A percentile compares a stretch with the other conserved stretches of the same genome.
These are phyloP conservation scores for Apis florea DNA, from an alignment of 1,140 invertebrate genomes.

Conservation along the genomic window DNA sequence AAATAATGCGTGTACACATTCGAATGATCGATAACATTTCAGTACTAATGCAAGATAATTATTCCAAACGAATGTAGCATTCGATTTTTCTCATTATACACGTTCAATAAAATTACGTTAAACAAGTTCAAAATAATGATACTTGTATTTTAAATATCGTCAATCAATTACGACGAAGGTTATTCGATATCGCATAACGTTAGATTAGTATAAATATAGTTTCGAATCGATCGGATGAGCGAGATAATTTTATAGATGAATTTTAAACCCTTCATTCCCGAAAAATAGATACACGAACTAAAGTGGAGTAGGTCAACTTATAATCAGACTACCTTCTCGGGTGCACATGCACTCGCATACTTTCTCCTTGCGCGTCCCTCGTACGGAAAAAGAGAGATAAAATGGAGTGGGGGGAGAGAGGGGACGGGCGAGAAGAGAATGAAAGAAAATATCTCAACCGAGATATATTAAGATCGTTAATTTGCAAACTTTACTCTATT, in stretches of 20 bases:
- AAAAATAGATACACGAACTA: constrained; percentile 42
- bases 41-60: neutral
- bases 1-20: neutral
- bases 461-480: neutral
- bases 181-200: constrained; percentile 25
- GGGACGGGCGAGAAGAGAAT: neutral
- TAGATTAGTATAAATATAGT: constrained; percentile 28
- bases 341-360: constrained; percentile 34
- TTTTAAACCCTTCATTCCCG: constrained; percentile 17
- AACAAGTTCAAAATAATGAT: neutral
- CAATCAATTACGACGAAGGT: constrained; percentile 36
- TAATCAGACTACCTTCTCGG: constrained; percentile 54
- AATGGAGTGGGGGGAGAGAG: no score
- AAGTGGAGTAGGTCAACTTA: constrained; percentile 63
- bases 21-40: neutral
- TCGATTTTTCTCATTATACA: constrained; percentile 27
- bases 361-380: constrained; percentile 41
- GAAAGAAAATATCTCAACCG: neutral
- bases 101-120: constrained; percentile 30
- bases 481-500: neutral
- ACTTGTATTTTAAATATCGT: constrained; percentile 33
- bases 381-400: constrained; percentile 11
- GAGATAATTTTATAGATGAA: constrained; percentile 27
- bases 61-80: constrained; percentile 17
- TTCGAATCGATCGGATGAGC: constrained; percentile 7